Conservation (phyloP, 2,113 vertebrate species). For the Anarhynchus alexandrinus region DNA sequence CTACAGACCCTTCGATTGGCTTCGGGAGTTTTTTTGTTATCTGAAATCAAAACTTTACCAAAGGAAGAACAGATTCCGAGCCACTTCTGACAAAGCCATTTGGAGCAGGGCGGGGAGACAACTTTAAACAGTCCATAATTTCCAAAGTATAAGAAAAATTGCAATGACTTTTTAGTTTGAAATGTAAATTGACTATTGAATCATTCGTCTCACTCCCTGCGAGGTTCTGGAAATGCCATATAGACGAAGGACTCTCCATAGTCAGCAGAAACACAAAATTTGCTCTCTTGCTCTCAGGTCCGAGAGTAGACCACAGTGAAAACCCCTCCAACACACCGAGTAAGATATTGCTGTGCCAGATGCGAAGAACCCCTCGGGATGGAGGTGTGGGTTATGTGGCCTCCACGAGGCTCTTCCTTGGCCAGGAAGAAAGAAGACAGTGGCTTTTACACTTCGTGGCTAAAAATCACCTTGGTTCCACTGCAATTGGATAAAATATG, state of each 20-base stretch:
- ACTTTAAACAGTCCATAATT: neutral
- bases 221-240: neutral
- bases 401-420: neutral
- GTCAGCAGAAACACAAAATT: neutral
- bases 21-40: neutral
- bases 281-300: neutral
- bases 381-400: neutral
- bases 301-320: neutral
- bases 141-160: neutral
- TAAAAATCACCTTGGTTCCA: neutral
- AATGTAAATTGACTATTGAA: neutral
- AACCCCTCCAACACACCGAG: neutral
- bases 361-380: neutral
- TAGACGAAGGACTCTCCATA: fast-evolving
- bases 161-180: neutral
- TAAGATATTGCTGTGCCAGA: neutral
- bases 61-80: neutral
- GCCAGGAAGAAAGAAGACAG: neutral
- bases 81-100: neutral
- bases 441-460: neutral
- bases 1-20: neutral
- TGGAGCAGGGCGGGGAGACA: neutral
- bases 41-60: neutral
- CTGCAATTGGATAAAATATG: neutral
- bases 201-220: neutral